Evolutionary conservation across 2,888 invertebrate genomes (phyloP), one percentile per base, ranked within the genome.

Genomic region (Sericinus montela): DNA sequence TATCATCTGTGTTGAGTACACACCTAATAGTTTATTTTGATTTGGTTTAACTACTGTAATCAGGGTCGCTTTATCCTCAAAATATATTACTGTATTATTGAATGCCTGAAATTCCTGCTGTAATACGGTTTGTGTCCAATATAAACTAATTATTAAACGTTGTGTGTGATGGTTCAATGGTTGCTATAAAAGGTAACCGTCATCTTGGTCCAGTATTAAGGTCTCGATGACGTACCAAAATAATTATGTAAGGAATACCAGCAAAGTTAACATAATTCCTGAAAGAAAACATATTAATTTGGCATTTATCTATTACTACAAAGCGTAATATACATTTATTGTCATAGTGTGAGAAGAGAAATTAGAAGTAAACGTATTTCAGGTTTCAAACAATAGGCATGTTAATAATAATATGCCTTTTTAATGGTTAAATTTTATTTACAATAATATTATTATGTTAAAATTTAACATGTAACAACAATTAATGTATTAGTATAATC

Each of bases 311-410:
- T 76, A 71, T 67, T 67, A 67, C 81, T 87, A 86, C 80, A 82
- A 86, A 88, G 87, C 86, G 84, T 86, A 81, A 82, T 78, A 72
- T 86, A 85, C 70, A 83, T 79, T 86, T 88, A 88, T 88, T 88
- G 87, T 88, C 87, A 86, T 80, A 86, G 82, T 83, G 81, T 83
- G 82, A 86, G 80, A 80, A 79, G 77, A 72, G 75, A 69, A 69
- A 25, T 65, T 63, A 65, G 63, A 65, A 62, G 62, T 54, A 63
- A 62, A 58, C 58, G 45, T 60, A 53, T 56, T 41, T 55, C 40
- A 51, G 38, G 53, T 56, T 44, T 45, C 50, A 53, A 54, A 55
- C 54, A 47, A 55, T 30, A 59, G 56, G 49, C 56, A 58, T 59
- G 53, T 56, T 52, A 54, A 56, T 55, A 60, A 15, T 56, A 59